These are phyloP conservation scores for Plebejus argus DNA, from an alignment of 2,888 invertebrate species.

Conservation along the genomic window DNA sequence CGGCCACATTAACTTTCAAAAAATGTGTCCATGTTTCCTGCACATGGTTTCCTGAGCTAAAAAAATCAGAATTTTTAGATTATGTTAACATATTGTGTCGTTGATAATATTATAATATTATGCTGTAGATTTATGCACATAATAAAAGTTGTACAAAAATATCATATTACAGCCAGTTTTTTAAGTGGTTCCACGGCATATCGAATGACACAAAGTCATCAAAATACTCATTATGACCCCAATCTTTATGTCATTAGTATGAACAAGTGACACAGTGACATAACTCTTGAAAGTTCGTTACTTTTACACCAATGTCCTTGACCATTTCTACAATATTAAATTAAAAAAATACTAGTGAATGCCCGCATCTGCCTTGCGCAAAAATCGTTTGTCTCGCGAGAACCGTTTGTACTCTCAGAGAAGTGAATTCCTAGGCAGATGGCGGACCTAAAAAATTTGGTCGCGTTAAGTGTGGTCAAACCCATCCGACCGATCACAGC, in stretches of 20 bases:
- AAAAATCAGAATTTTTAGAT: not conserved
- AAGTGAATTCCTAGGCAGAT: too few relatives aligned
- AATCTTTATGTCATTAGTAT: conserved; percentile 11
- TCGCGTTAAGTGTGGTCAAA: too few relatives aligned
- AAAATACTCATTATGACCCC: conserved; percentile 7
- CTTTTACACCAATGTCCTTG: not conserved
- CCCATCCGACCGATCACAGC: too few relatives aligned
- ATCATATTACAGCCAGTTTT: conserved; percentile 13
- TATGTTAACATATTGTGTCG: conserved; percentile 2
- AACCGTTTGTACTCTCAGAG: too few relatives aligned
- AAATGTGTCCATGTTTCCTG: not conserved
- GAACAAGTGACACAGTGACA: not conserved
- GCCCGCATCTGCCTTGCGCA: too few relatives aligned
- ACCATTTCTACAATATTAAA: too few relatives aligned
- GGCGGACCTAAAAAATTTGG: too few relatives aligned
- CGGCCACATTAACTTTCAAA: not conserved
- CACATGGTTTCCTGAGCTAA: not conserved
- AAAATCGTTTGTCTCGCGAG: too few relatives aligned
- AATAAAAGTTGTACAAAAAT: conserved; percentile 16
- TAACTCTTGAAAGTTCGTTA: not conserved
- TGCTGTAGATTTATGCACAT: conserved; percentile 10
- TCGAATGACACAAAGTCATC: conserved; percentile 1
- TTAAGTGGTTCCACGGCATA: not conserved
- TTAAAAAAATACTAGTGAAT: too few relatives aligned
- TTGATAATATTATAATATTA: not conserved